Conservation (phyloP, 2,888 invertebrate species). For the Vesta saturnalis region DNA sequence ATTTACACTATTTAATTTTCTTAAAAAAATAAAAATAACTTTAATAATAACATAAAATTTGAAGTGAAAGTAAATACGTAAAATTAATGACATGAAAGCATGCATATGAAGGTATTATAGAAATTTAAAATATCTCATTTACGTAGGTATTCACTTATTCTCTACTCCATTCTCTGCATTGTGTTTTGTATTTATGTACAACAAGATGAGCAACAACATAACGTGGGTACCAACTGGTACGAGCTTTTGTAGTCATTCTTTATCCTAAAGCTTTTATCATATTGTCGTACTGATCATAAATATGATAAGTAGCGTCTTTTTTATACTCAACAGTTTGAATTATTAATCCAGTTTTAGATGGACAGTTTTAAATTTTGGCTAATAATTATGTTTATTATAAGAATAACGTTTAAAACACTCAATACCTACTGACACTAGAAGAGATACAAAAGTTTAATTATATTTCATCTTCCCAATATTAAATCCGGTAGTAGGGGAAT, state of each 20-base stretch:
- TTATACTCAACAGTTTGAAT: too few species aligned
- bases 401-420: too few species aligned
- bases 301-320: conserved; percentile 19
- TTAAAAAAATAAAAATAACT: too few species aligned
- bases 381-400: too few species aligned
- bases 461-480: too few species aligned
- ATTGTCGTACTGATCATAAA: conserved; percentile 39
- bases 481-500: too few species aligned
- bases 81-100: neutral
- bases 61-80: neutral
- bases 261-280: conserved; percentile 39
- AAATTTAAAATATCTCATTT: conserved; percentile 27
- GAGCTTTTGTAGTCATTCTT: conserved; percentile 28
- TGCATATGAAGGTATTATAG: conserved; percentile 15
- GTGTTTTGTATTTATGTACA: conserved; percentile 31
- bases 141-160: conserved; percentile 22
- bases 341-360: too few species aligned
- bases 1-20: too few species aligned
- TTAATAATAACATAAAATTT: neutral
- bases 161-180: conserved; percentile 31
- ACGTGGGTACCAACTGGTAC: conserved; percentile 36
- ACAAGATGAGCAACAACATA: conserved; percentile 27
- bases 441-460: too few species aligned
- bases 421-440: too few species aligned
- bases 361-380: too few species aligned